Base-by-base conservation (phyloP, 2,888 invertebrate species). In the Epinotia ramella region DNA sequence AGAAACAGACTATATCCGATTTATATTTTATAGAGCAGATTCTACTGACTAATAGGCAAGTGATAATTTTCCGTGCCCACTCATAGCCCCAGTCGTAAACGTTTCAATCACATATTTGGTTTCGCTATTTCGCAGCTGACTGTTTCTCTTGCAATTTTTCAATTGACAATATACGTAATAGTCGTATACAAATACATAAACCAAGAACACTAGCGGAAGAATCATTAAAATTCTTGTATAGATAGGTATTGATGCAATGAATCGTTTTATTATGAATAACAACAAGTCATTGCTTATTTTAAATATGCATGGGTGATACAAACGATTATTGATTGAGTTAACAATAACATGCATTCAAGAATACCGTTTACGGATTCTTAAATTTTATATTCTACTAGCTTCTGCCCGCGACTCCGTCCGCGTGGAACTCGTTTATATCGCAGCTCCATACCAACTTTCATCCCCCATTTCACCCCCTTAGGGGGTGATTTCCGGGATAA, bases 211-310 rank as follows among this genome's bases (percentile, higher is more conserved):
- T 13, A 57, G 44, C 20, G 20, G 44, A 24, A 44, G 6, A 57
- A 68, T 12, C 20, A 44, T 68, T 59, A 44, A 16, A 20, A 68
- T 68, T 59, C 68, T 24, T 68, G 68, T 40, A 5, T 59, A 24
- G 7, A n/a, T 53, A 24, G 7, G 11, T 53, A 67, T 67, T 67
- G 53, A 68, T 59, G 44, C 44, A 68, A 13, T 67, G 33, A 67
- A 67, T 67, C 13, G 40, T 57, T 20, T 57, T 67, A 57, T 67
- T 56, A 44, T 68, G 67, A 56, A 56, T 40, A 67, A 67, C 65
- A 20, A 67, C 64, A 20, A 40, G 12, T n/a, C 63, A 40, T 11
- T 67, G 67, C 33, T 56, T 67, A 56, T 56, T 33, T 40, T 1
- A 57, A 40, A 67, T 53, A 40, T 40, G 18, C 2, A 33, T 33